Conservation (phyloP, 2,888 invertebrate genomes). For the Ptychoptera albimana region DNA sequence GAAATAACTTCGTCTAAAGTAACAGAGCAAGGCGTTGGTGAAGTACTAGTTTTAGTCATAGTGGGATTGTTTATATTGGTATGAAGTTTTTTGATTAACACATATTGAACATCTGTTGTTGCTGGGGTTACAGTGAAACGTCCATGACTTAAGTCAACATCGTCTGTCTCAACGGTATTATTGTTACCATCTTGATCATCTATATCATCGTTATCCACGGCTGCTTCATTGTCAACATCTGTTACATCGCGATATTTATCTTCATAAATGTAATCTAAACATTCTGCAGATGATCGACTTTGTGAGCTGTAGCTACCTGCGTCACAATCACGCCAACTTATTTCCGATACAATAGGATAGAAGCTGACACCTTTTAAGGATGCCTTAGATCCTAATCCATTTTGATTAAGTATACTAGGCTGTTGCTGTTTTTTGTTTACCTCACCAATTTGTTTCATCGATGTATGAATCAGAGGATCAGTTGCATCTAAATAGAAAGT, state of each 20-base stretch:
- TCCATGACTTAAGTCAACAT: no score
- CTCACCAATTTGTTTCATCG: constrained; percentile 27
- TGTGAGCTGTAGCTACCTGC: no score
- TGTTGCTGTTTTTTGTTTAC: constrained; percentile 4
- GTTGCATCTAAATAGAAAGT: constrained; percentile 16
- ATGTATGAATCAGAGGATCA: constrained; percentile 27
- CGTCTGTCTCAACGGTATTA: no score
- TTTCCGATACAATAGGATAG: constrained; percentile 63
- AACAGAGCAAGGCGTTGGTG: no score
- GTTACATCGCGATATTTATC: not conserved
- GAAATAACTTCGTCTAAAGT: no score
- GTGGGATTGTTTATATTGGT: no score
- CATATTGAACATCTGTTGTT: no score
- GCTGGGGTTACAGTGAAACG: no score
- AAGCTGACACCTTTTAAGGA: constrained; percentile 52
- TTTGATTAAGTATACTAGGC: constrained; percentile 25
- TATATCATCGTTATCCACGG: not conserved
- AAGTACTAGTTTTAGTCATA: no score
- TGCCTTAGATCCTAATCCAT: constrained; percentile 12
- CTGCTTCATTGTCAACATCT: not conserved
- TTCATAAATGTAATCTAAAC: no score
- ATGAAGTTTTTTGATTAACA: no score
- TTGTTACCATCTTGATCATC: not conserved
- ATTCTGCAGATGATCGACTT: no score
- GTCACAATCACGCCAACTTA: constrained; percentile 49